Evolutionary conservation across 2,888 invertebrate species (phyloP), one percentile per base, ranked within the genome.

Genomic region (Eristalis arbustorum): DNA sequence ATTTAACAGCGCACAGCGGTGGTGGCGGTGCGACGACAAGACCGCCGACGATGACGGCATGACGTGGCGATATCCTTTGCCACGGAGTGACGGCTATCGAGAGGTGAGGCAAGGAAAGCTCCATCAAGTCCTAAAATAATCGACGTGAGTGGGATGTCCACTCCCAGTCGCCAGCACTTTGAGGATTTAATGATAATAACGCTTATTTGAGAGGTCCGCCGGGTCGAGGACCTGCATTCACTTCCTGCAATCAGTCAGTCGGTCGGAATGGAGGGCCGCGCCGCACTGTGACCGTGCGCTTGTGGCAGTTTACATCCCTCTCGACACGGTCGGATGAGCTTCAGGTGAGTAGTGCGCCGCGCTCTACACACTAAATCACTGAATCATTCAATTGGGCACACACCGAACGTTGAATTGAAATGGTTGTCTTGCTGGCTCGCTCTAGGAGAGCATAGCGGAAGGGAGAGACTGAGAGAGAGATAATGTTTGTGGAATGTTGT

Each of bases 351-450:
- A 42, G 59, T 22, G 57, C 25, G 67, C 56, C 14, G 34, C 67
- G 73, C 10, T 13, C 11, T 14, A 63, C 69, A 74, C 66, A 74
- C 82, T 83, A 83, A 83, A 87, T 87, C 87, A 81, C 68, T 68
- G 80, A 25, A 81, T 62, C 80, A 78, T 78, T 83, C 78, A 87
- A 83, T 83, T 83, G 87, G 78, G 31, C 72, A 71, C 42, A 63
- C 42, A n/a, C 42, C 42, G 62, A 40, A 56, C n/a, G 49, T 11
- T 10, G 37, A 25, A 59, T 63, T 69, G 25, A 57, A 75, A 67
- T 57, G 37, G 75, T 62, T 71, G 8, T 40, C 31, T 25, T 10
- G 14, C 69, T 34, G 31, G 34, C 13, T 67, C 34, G 22, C 31
- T 22, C 25, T 5, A 14, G 6, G 31, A 31, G 31, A 31, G 31